phyloP scores from a whole-genome alignment of 2,113 vertebrate species.

The Thryonomys swinderianus region DNA sequence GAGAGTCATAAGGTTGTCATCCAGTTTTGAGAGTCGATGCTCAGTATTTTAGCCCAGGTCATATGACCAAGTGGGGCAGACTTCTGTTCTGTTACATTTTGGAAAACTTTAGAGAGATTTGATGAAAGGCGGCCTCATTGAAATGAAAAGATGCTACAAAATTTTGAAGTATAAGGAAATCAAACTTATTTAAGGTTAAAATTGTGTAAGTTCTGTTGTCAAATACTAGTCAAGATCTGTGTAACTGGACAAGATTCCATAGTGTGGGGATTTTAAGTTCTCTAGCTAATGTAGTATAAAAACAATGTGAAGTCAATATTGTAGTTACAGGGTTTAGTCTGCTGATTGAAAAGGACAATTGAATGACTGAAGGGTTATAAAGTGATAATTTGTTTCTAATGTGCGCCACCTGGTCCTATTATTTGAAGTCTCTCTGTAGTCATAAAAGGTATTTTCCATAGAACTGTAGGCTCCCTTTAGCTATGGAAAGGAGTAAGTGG shows the following conservation, averaged over 20 bases:
- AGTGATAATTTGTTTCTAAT: neutral
- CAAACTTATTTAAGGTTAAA: neutral
- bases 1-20: neutral
- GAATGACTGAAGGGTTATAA: neutral
- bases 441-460: neutral
- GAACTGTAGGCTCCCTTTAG: neutral
- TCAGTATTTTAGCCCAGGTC: neutral
- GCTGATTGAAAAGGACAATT: neutral
- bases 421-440: neutral
- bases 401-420: neutral
- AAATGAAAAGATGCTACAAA: neutral
- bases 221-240: neutral
- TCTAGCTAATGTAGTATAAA: neutral
- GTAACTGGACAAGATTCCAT: neutral
- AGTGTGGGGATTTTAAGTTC: neutral
- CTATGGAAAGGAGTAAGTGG: neutral
- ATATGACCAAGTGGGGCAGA: neutral
- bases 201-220: neutral
- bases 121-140: neutral
- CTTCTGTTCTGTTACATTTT: neutral
- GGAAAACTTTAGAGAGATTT: neutral
- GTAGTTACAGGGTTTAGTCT: neutral
- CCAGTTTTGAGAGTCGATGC: neutral
- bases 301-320: neutral
- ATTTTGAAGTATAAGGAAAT: neutral